Conservation (phyloP, 53 echinoderm and acorn worm genomes). For the Holothuria leucospilota region DNA sequence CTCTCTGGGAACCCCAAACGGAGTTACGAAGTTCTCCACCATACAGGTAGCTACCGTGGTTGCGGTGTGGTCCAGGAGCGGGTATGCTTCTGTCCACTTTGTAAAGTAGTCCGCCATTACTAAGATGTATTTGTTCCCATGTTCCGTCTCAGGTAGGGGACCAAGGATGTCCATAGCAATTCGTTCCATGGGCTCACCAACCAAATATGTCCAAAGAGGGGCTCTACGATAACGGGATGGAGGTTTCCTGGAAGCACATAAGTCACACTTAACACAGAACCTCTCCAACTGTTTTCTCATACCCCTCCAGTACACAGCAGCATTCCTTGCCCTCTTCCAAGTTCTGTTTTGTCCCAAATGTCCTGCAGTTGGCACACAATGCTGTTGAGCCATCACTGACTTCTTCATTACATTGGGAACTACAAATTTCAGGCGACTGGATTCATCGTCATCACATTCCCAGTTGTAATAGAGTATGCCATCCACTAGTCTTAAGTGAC, state of each 20-base stretch:
- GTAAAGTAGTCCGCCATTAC: slow-evolving; percentile 57
- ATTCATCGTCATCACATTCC: slow-evolving; percentile 21
- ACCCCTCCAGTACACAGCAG: slow-evolving; percentile 35
- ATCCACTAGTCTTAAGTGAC: slow-evolving; percentile 27
- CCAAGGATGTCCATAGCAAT: slow-evolving; percentile 54
- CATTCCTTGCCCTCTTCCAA: not conserved
- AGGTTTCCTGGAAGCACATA: too few species aligned
- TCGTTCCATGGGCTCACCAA: slow-evolving; percentile 39
- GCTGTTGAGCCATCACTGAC: not conserved
- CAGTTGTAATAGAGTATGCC: slow-evolving; percentile 36
- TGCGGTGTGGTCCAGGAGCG: slow-evolving; percentile 31
- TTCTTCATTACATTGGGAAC: slow-evolving; percentile 35
- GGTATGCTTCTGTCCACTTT: slow-evolving; percentile 54
- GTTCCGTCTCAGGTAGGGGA: slow-evolving; percentile 30
- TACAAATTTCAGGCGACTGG: slow-evolving; percentile 22
- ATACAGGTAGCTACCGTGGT: slow-evolving; percentile 34
- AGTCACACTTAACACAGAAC: not conserved
- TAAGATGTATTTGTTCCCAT: slow-evolving; percentile 46
- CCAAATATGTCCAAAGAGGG: not conserved
- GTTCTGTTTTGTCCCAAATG: slow-evolving; percentile 48
- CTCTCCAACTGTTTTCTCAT: slow-evolving; percentile 15
- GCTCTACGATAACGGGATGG: not conserved
- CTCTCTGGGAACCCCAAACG: slow-evolving; percentile 40
- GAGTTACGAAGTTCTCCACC: slow-evolving; percentile 33
- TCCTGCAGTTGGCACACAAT: slow-evolving; percentile 42